A percentile compares a stretch with the other conserved stretches of the same genome.
These are phyloP conservation scores for Pyrrhia umbra DNA, from an alignment of 2,888 invertebrate species.

Conservation along the genomic window DNA sequence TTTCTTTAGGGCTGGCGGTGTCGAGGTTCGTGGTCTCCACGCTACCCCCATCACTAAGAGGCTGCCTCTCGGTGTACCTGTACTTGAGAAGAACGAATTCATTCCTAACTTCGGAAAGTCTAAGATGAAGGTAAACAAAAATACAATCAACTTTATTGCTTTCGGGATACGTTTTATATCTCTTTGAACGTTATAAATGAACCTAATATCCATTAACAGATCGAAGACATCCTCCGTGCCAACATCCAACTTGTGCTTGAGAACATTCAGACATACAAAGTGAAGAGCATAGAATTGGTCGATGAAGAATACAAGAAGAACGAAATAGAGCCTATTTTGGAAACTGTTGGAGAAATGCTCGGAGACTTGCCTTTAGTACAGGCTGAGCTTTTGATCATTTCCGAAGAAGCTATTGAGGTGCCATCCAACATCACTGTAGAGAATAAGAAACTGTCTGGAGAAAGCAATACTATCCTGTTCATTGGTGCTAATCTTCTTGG, in stretches of 20 bases:
- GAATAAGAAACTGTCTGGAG: slow-evolving; percentile 90
- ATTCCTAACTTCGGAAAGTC: slow-evolving; percentile 90
- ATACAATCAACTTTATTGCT: neutral
- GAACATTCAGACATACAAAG: slow-evolving; percentile 91
- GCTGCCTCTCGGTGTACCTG: slow-evolving; percentile 93
- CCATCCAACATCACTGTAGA: slow-evolving; percentile 89
- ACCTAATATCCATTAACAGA: slow-evolving; percentile 58
- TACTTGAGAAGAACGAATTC: slow-evolving; percentile 94
- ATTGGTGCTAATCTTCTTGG: slow-evolving; percentile 87
- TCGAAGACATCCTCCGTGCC: slow-evolving; percentile 90
- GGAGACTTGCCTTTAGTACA: slow-evolving; percentile 93
- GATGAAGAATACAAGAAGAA: slow-evolving; percentile 88
- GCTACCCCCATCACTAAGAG: slow-evolving; percentile 93
- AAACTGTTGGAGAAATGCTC: slow-evolving; percentile 90
- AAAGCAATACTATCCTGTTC: slow-evolving; percentile 87
- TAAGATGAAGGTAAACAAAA: slow-evolving; percentile 78
- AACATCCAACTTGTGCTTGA: slow-evolving; percentile 93
- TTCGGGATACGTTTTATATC: neutral
- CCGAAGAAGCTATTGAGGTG: slow-evolving; percentile 85
- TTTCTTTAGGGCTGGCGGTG: slow-evolving; percentile 91
- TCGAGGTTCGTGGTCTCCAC: slow-evolving; percentile 94
- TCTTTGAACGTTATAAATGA: neutral
- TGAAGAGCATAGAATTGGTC: slow-evolving; percentile 90
- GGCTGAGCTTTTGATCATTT: slow-evolving; percentile 91
- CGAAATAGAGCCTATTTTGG: slow-evolving; percentile 86